phyloP scores from a whole-genome alignment of 1,140 invertebrate genomes.

The Paralvinella palmiformis region DNA sequence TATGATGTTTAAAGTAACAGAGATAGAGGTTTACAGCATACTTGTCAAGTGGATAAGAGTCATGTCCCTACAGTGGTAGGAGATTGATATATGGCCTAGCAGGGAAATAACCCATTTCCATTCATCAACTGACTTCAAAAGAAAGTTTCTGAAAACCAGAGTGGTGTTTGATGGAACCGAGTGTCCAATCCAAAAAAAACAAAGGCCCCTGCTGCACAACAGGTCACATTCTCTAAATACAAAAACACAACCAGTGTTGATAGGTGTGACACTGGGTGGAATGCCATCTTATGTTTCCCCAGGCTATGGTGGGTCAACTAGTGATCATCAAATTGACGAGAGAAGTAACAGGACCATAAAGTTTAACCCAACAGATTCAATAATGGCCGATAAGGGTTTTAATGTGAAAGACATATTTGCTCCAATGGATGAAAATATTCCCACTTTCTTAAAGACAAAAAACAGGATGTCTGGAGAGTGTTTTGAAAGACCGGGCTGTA shows the following conservation, averaged over 20 bases:
- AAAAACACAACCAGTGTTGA: conserved; percentile 30
- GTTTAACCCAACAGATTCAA: conserved; percentile 8
- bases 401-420: conserved; percentile 21
- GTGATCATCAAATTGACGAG: conserved; percentile 19
- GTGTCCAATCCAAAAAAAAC: conserved; percentile 28
- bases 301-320: conserved; percentile 16
- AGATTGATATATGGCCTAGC: conserved; percentile 32
- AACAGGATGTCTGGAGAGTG: conserved; percentile 15
- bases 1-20: conserved; percentile 28
- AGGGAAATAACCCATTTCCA: conserved; percentile 27
- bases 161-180: conserved; percentile 36
- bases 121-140: conserved; percentile 30
- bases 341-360: conserved; percentile 1
- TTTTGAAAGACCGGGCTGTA: conserved; percentile 20
- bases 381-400: conserved; percentile 17
- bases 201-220: conserved; percentile 27
- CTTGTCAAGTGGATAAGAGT: conserved; percentile 29
- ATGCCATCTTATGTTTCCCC: conserved; percentile 13
- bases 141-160: conserved; percentile 28
- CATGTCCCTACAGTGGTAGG: conserved; percentile 22
- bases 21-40: conserved; percentile 27
- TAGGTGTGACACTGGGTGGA: conserved; percentile 25
- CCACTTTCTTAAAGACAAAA: conserved; percentile 17
- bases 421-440: conserved; percentile 15
- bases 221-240: conserved; percentile 33